These are phyloP conservation scores for Hedychridium roseum DNA, from an alignment of 2,888 invertebrate species.

Conservation along the genomic window DNA sequence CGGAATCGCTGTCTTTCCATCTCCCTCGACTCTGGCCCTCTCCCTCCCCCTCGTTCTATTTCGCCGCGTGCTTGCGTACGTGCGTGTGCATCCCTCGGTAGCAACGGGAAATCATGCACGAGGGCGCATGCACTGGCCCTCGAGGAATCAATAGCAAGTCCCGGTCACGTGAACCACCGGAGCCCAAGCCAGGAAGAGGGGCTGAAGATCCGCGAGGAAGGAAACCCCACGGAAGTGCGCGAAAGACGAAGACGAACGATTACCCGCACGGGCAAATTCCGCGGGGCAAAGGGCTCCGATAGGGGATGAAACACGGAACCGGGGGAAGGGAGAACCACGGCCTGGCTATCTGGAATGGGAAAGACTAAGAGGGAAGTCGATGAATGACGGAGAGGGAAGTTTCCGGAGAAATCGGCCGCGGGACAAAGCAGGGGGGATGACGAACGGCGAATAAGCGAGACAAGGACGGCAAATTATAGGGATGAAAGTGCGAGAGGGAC, in stretches of 20 bases:
- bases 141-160: conserved; percentile 55
- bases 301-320: too few relatives aligned
- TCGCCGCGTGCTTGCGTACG: conserved; percentile 12
- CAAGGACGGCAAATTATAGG: too few relatives aligned
- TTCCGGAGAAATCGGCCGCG: neutral
- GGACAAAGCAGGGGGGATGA: too few relatives aligned
- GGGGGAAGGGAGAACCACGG: too few relatives aligned
- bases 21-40: conserved; percentile 12
- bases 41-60: conserved; percentile 23
- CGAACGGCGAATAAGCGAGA: too few relatives aligned
- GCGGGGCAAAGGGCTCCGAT: too few relatives aligned
- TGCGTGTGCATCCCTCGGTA: conserved; percentile 35
- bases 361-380: conserved; percentile 6
- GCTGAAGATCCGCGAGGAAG: too few relatives aligned
- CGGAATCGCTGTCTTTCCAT: conserved; percentile 1
- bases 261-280: too few relatives aligned
- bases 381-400: conserved; percentile 12
- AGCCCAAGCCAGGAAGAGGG: conserved; percentile 5
- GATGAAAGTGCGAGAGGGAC: too few relatives aligned
- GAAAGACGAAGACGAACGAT: too few relatives aligned
- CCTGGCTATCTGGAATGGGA: too few relatives aligned
- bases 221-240: too few relatives aligned
- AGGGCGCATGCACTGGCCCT: conserved; percentile 58
- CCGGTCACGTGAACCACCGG: conserved; percentile 55
- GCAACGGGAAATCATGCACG: conserved; percentile 36